These are phyloP conservation scores for Chrysogorgia sp. DNA, from an alignment of 92 coral and sea anemone genomes.

Conservation along the genomic window DNA sequence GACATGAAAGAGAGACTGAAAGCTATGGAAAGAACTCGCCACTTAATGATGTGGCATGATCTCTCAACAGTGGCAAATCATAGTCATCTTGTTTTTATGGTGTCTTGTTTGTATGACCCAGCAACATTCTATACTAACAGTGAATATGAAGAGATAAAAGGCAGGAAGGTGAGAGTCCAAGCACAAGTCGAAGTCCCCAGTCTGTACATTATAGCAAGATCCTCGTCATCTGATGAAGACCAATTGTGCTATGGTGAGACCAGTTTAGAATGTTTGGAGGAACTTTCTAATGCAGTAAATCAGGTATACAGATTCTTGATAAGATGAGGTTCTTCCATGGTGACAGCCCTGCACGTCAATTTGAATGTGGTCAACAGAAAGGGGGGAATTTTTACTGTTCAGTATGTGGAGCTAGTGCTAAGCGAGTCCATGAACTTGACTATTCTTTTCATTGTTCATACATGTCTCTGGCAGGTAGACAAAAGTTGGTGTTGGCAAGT, in stretches of 20 bases:
- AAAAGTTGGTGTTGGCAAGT: slow-evolving; percentile 13
- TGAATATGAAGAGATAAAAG: slow-evolving; percentile 15
- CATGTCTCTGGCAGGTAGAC: slow-evolving; percentile 23
- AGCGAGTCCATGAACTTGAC: slow-evolving; percentile 34
- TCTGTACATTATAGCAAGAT: slow-evolving; percentile 44
- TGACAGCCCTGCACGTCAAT: too few relatives aligned
- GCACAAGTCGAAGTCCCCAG: slow-evolving; percentile 34
- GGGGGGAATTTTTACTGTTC: slow-evolving; percentile 49
- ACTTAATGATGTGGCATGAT: slow-evolving; percentile 55
- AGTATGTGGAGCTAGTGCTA: slow-evolving; percentile 39
- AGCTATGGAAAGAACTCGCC: slow-evolving; percentile 27
- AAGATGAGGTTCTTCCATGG: slow-evolving; percentile 61
- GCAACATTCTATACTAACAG: slow-evolving; percentile 34
- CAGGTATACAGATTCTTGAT: slow-evolving; percentile 26
- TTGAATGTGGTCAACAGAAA: too few relatives aligned
- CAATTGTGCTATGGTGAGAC: slow-evolving; percentile 48
- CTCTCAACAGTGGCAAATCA: slow-evolving; percentile 61
- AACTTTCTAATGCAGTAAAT: background rate
- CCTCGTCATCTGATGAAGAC: slow-evolving; percentile 38
- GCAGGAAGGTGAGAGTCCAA: slow-evolving; percentile 27
- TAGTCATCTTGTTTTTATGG: slow-evolving; percentile 58
- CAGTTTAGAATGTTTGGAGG: slow-evolving; percentile 38
- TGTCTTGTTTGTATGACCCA: slow-evolving; percentile 49
- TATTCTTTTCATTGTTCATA: slow-evolving; percentile 21
- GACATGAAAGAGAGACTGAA: slow-evolving; percentile 32